Evolutionary conservation across 2,888 invertebrate genomes (phyloP), one percentile per base, ranked within the genome.

Genomic region (Stenurella melanura): DNA sequence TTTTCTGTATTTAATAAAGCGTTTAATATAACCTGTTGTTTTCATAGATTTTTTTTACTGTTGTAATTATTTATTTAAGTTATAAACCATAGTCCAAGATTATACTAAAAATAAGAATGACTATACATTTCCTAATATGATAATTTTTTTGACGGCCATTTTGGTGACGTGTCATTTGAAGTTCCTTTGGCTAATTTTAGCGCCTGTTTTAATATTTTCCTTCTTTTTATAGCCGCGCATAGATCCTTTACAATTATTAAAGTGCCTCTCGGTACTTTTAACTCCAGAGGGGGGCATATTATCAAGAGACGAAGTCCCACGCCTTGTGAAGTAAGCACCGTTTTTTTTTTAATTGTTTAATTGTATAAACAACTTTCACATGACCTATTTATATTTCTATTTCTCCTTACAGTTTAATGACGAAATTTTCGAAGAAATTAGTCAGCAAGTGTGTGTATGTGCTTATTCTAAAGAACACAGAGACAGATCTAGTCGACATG

Each of bases 391-490:
- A 60, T 70, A 18, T 34, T 0, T 18, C 15, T 30, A 30, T 19
- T 3, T 76, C 78, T 71, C 54, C 54, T 82, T 82, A 84, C 92
- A 97, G 97, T 89, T 93, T 98, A 87, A 98, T 98, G 98, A 96
- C 95, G 64, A 97, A 97, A 89, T 97, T 96, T 91, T 97, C 97
- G 0, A 97, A 96, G 89, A 98, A 98, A 90, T 91, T 98, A 83
- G 98, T 98, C 73, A 97, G 97, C 84, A 97, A 97, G 91, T 98
- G 98, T 91, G 96, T 98, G 86, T 98, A 98, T 87, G 94, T 97
- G 85, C 96, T 97, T 89, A 97, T 98, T 86, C 90, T 98, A 76
- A 96, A 96, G 89, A 94, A 95, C 79, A 97, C 98, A 12, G 94
- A 95, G 87, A 93, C 94, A 7, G 95, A 95, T 80, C 91, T 97